These are phyloP conservation scores for Battus philenor DNA, from an alignment of 1,140 invertebrate genomes.

Conservation along the genomic window DNA sequence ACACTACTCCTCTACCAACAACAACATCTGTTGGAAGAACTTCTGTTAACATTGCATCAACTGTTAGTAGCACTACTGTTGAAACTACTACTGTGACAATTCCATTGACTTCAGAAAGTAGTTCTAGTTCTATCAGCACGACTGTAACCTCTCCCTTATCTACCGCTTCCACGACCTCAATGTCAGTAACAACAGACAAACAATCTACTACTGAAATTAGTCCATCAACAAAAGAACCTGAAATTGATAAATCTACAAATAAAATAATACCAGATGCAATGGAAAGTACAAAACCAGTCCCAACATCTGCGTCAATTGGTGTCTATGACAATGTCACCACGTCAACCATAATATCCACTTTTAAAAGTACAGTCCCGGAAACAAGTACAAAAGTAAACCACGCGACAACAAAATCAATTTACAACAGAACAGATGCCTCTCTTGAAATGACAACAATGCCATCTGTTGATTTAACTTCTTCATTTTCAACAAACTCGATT, in stretches of 20 bases:
- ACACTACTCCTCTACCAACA: conserved; percentile 27
- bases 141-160: conserved; percentile 2
- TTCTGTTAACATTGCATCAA: conserved; percentile 9
- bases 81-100: conserved; percentile 7
- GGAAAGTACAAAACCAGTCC: background rate
- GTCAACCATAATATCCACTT: conserved; percentile 1
- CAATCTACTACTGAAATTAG: conserved; percentile 9
- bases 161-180: background rate
- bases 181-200: background rate
- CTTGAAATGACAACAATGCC: conserved; percentile 25
- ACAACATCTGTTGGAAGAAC: conserved; percentile 22
- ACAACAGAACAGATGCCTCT: conserved; percentile 40
- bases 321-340: conserved; percentile 13
- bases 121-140: conserved; percentile 10
- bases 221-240: background rate
- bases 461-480: background rate
- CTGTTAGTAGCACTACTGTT: conserved; percentile 3
- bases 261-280: too few species aligned
- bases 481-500: background rate
- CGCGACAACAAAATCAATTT: conserved; percentile 21
- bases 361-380: conserved; percentile 7
- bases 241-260: too few species aligned
- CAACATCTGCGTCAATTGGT: conserved; percentile 13
- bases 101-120: conserved; percentile 2
- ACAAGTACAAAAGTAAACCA: conserved; percentile 13